Evolutionary conservation across 2,797 vertebrate genomes (phyloP).

Genomic region (Pteropus rufus): DNA sequence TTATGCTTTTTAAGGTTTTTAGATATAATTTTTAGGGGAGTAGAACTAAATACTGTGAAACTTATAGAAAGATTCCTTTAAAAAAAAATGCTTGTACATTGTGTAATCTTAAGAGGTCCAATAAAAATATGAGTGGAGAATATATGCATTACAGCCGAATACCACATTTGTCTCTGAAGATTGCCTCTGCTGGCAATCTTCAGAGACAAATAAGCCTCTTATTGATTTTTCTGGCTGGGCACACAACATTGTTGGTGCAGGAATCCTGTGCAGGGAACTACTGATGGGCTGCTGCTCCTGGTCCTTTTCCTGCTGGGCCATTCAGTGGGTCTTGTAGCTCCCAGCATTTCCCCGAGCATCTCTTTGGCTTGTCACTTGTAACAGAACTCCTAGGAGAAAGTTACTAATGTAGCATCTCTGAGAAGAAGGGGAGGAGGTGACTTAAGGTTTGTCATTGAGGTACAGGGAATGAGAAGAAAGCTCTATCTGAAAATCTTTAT

Average conservation of each 20-base stretch:
- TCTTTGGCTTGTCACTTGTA: neutral
- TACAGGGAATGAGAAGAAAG: neutral
- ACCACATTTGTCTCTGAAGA: neutral
- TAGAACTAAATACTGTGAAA: neutral
- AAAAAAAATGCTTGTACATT: neutral
- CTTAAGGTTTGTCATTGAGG: neutral
- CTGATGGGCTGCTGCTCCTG: neutral
- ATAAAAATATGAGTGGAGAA: neutral
- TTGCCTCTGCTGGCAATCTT: neutral
- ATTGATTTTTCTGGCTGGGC: neutral
- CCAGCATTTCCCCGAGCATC: neutral
- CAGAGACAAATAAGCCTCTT: neutral
- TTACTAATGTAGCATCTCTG: neutral
- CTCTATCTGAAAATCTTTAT: neutral
- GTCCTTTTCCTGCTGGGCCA: neutral
- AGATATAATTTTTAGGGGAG: neutral
- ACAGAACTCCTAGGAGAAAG: neutral
- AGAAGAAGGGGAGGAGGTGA: neutral
- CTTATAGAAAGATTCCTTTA: neutral
- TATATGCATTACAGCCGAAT: neutral
- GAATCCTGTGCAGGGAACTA: no score
- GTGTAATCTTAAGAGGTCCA: neutral
- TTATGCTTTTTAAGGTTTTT: neutral
- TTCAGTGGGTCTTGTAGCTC: neutral
- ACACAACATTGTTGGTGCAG: accelerated